Base-by-base conservation (phyloP, 1,140 invertebrate genomes). In the Hirudo medicinalis region DNA sequence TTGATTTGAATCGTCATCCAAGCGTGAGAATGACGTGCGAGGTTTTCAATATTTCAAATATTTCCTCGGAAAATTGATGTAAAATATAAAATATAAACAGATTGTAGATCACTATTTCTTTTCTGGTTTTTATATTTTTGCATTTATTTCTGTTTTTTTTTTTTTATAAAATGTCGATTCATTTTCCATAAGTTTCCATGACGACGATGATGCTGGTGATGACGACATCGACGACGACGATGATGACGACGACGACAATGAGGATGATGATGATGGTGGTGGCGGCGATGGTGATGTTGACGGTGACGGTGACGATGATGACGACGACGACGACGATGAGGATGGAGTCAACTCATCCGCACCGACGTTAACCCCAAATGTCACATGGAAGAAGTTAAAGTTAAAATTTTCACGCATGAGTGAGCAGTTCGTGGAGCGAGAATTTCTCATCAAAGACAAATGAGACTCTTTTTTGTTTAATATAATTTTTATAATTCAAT, bases 261-360 rank as follows among this genome's bases (percentile, higher is more conserved):
- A 57, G 20, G 54, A 57, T 9, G 54, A 57, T 9, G 54, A 57
- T 57, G 54, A 57, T 57, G 54, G 25, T 57, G n/a, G n/a, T n/a
- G n/a, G n/a, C n/a, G n/a, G n/a, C n/a, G 54, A 57, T 57, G 54
- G 9, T 57, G 25, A 25, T 57, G 54, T 3, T 57, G 54, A 57
- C 5, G 25, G 25, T 57, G 54, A 57, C 9, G 54, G 9, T 57
- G 54, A 57, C n/a, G 54, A 57, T 57, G 54, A 57, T 57, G 25
- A 25, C 9, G 54, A 57, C 9, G 54, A 57, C 5, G 25, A 9
- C 9, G 54, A 57, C 9, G 54, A 57, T 57, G 54, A 57, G 2
- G 54, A 57, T n/a, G 54, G 25, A 57, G 54, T 36, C 32, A 36
- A 2, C 32, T 36, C 32, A 36, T 36, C 32, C 6, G 32, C 32